Evolutionary conservation across 1,140 invertebrate genomes (phyloP).

Genomic region (Heliconius nattereri): DNA sequence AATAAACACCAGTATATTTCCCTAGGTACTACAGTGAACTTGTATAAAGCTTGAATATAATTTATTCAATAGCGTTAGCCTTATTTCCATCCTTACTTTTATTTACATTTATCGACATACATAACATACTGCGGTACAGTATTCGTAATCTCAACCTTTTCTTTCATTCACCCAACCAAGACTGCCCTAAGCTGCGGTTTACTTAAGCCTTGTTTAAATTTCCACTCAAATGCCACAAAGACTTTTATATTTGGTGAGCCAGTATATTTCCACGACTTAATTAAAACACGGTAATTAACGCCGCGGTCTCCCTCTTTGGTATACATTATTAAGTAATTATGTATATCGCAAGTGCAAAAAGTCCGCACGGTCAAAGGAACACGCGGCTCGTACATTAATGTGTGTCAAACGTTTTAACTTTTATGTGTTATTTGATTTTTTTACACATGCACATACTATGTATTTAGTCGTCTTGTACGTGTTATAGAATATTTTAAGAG

Average conservation of each 20-base stretch:
- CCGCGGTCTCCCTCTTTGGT: constrained; percentile 20
- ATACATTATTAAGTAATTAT: constrained; percentile 38
- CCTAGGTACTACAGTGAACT: no score
- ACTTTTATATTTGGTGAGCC: constrained; percentile 19
- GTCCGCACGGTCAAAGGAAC: neutral
- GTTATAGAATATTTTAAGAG: no score
- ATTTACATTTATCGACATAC: neutral
- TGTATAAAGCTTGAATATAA: neutral
- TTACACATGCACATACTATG: neutral
- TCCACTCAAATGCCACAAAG: constrained; percentile 21
- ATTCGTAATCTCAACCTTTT: constrained; percentile 14
- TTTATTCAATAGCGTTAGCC: neutral
- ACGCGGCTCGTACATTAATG: neutral
- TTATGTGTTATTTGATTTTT: neutral
- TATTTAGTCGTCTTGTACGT: no score
- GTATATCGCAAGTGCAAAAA: constrained; percentile 1
- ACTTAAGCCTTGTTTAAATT: constrained; percentile 20
- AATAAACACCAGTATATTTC: no score
- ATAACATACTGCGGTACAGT: neutral
- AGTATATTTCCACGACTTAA: constrained; percentile 38
- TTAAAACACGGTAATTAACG: constrained; percentile 37
- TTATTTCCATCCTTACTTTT: no score
- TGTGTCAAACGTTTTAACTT: constrained; percentile 14
- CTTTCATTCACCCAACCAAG: constrained; percentile 14
- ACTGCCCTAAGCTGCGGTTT: constrained; percentile 14